Evolutionary conservation across 2,888 invertebrate genomes (phyloP).

Genomic region (Acleris sparsana): DNA sequence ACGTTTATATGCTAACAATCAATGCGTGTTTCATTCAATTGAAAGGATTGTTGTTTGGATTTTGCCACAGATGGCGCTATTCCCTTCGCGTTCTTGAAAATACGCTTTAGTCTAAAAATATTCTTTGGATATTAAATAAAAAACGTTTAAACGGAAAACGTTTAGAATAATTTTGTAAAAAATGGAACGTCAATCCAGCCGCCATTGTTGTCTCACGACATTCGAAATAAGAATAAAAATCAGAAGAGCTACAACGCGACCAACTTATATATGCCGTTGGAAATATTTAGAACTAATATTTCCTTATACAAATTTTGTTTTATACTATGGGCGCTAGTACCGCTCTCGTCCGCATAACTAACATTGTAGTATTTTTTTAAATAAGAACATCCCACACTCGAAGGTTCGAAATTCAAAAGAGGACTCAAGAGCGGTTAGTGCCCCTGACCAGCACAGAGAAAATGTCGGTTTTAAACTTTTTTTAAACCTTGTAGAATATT

Average conservation of each 20-base stretch:
- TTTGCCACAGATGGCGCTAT: not conserved
- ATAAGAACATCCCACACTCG: slow-evolving; percentile 66
- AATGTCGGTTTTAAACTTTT: slow-evolving; percentile 5
- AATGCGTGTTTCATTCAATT: too few species aligned
- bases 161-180: slow-evolving; percentile 30
- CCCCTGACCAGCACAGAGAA: slow-evolving; percentile 19
- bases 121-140: slow-evolving; percentile 4
- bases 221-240: slow-evolving; percentile 47
- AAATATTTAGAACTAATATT: slow-evolving; percentile 3
- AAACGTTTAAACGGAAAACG: slow-evolving; percentile 22
- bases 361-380: slow-evolving; percentile 47
- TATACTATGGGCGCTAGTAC: slow-evolving; percentile 7
- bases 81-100: too few species aligned
- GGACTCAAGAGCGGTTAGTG: slow-evolving; percentile 43
- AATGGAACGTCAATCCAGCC: slow-evolving; percentile 30
- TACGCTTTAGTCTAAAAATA: too few species aligned
- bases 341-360: slow-evolving; percentile 16
- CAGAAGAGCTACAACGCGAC: slow-evolving; percentile 38
- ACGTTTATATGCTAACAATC: not conserved
- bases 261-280: not conserved
- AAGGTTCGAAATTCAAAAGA: slow-evolving; percentile 48
- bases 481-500: not conserved
- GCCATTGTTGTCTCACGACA: slow-evolving; percentile 43
- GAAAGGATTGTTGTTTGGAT: too few species aligned
- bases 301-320: not conserved